Conservation (phyloP, 2,888 invertebrate genomes). For the Clepsis dumicolana region DNA sequence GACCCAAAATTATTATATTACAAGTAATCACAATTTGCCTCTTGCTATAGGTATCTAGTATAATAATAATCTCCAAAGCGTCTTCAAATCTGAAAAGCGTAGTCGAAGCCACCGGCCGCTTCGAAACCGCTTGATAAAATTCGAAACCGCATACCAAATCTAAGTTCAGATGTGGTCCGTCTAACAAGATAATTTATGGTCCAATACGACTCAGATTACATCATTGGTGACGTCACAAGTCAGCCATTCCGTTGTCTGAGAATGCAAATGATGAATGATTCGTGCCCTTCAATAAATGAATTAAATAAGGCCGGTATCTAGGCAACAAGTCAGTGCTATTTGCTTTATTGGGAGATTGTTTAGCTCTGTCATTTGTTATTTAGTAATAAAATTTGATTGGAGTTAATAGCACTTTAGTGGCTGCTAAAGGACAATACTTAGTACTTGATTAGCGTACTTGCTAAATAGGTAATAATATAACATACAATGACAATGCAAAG, state of each 20-base stretch:
- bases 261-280: constrained; percentile 66
- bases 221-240: constrained; percentile 77
- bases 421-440: not conserved
- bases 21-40: too few relatives aligned
- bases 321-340: constrained; percentile 30
- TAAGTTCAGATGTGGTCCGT: constrained; percentile 35
- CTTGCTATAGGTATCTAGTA: too few relatives aligned
- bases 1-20: too few relatives aligned
- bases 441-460: not conserved
- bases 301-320: constrained; percentile 51
- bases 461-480: not conserved
- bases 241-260: constrained; percentile 63
- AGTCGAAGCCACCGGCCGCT: not conserved
- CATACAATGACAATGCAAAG: too few relatives aligned
- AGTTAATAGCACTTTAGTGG: not conserved
- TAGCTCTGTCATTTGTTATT: not conserved
- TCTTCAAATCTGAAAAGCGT: not conserved
- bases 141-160: constrained; percentile 6
- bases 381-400: constrained; percentile 1
- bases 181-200: constrained; percentile 44
- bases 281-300: constrained; percentile 67
- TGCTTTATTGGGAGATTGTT: constrained; percentile 42
- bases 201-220: constrained; percentile 67
- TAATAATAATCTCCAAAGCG: too few relatives aligned
- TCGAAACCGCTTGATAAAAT: not conserved